Conservation (phyloP, 1,140 invertebrate species). For the Heterodera carotae region DNA sequence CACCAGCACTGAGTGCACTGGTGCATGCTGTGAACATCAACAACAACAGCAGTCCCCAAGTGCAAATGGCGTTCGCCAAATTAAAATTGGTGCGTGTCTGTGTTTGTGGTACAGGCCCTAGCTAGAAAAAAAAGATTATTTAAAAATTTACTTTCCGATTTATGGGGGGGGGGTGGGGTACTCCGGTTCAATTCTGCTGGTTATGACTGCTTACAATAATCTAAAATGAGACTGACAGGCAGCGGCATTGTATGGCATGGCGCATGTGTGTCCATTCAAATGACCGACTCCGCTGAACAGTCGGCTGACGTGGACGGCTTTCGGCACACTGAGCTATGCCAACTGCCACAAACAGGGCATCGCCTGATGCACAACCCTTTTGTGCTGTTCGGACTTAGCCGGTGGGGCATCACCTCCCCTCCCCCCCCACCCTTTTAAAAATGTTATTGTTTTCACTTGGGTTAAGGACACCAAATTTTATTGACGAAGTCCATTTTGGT, state of each 20-base stretch:
- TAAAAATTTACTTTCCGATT: slow-evolving; percentile 24
- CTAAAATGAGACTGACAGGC: too few species aligned
- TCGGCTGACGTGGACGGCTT: slow-evolving; percentile 43
- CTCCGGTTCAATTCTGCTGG: too few species aligned
- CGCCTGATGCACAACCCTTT: slow-evolving; percentile 89
- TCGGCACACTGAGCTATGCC: slow-evolving; percentile 69
- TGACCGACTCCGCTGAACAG: slow-evolving; percentile 54
- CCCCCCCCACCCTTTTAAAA: too few species aligned
- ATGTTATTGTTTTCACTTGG: background rate
- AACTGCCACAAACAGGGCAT: slow-evolving; percentile 87
- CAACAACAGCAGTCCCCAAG: background rate
- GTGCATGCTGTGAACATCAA: slow-evolving; percentile 1
- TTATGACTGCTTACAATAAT: too few species aligned
- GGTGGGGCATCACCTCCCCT: too few species aligned
- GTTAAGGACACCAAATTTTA: slow-evolving; percentile 81
- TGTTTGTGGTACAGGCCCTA: too few species aligned
- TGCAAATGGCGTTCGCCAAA: too few species aligned
- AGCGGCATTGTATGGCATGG: slow-evolving; percentile 62
- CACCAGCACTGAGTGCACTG: slow-evolving; percentile 41
- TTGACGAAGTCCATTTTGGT: slow-evolving; percentile 83
- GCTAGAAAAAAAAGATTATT: background rate
- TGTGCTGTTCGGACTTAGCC: slow-evolving; percentile 88
- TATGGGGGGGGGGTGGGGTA: too few species aligned
- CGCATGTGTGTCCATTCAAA: slow-evolving; percentile 55
- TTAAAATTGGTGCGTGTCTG: too few species aligned